A percentile compares a stretch with the other conserved stretches of the same genome.
These are phyloP conservation scores for Eulemur coronatus DNA, from an alignment of 2,797 vertebrate species.

Conservation along the genomic window DNA sequence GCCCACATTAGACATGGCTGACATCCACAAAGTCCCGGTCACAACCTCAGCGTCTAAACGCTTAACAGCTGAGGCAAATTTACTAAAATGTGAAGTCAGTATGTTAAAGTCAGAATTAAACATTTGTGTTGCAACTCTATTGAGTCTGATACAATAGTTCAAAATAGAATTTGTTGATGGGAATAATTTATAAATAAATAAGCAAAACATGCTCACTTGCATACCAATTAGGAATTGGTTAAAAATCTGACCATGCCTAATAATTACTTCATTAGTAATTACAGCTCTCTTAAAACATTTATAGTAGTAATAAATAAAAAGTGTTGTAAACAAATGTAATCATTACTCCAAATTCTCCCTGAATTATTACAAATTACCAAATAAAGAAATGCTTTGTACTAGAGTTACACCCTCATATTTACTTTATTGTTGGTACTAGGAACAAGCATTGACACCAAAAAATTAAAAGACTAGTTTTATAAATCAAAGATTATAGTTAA, in stretches of 20 bases:
- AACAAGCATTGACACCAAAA: background rate
- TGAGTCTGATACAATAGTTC: background rate
- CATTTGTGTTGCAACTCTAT: background rate
- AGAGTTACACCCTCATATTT: background rate
- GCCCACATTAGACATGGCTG: background rate
- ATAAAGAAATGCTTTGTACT: background rate
- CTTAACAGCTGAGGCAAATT: background rate
- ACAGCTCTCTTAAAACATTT: background rate
- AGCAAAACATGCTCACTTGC: background rate
- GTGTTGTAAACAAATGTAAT: background rate
- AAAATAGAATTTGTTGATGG: background rate
- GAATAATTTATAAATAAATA: background rate
- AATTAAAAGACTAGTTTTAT: background rate
- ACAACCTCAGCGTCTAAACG: background rate
- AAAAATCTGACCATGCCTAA: background rate
- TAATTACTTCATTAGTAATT: background rate
- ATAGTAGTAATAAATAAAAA: background rate
- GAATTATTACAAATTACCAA: background rate
- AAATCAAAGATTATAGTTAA: background rate
- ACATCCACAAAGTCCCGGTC: accelerated
- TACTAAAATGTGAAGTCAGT: background rate
- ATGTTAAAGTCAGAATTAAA: background rate
- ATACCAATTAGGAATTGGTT: background rate
- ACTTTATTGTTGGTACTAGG: background rate
- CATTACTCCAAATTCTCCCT: background rate